Evolutionary conservation across 1,140 invertebrate species (phyloP).

Genomic region (Pseudomyrmex cubaensis): DNA sequence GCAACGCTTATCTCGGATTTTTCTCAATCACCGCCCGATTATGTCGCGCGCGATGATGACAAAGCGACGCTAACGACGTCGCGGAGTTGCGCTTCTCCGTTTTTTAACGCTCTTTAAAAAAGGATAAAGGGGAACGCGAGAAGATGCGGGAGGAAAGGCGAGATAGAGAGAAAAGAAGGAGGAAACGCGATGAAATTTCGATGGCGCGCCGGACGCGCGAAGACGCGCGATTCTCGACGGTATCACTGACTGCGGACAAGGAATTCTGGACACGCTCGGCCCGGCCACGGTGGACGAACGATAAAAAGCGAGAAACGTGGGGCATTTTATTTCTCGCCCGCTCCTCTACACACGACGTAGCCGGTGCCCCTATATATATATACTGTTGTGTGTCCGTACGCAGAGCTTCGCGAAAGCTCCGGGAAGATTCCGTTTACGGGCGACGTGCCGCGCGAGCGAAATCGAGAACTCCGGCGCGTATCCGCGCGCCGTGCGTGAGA

Average conservation of each 20-base stretch:
- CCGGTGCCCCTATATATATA: neutral
- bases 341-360: too few relatives aligned
- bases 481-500: slow-evolving; percentile 70
- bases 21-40: too few relatives aligned
- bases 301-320: slow-evolving; percentile 73
- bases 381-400: slow-evolving; percentile 67
- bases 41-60: too few relatives aligned
- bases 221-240: slow-evolving; percentile 63
- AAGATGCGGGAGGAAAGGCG: neutral
- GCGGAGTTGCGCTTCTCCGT: too few relatives aligned
- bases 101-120: too few relatives aligned
- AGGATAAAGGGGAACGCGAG: too few relatives aligned
- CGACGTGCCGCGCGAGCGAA: slow-evolving; percentile 73
- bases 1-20: too few relatives aligned
- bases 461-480: slow-evolving; percentile 68
- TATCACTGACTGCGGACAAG: slow-evolving; percentile 60
- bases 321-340: slow-evolving; percentile 71
- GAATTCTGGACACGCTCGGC: slow-evolving; percentile 73
- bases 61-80: neutral
- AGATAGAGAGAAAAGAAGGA: neutral
- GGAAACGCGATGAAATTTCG: slow-evolving; percentile 41
- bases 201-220: slow-evolving; percentile 29
- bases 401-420: slow-evolving; percentile 69
- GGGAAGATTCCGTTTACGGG: slow-evolving; percentile 74
- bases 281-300: slow-evolving; percentile 70